Conservation (phyloP, 2,888 invertebrate genomes). For the Tridacna crocea region DNA sequence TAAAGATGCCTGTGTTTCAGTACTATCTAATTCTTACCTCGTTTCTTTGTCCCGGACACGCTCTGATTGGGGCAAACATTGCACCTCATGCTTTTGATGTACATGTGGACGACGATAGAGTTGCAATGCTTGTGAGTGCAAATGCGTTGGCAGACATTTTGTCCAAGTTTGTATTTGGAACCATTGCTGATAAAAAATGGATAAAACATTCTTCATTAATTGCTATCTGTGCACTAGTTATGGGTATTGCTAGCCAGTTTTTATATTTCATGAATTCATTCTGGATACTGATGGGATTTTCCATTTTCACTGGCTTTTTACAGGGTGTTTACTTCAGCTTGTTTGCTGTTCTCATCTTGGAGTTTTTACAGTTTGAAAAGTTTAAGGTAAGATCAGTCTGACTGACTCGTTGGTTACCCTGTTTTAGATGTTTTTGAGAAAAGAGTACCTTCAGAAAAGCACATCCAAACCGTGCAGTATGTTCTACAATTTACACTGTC, state of each 20-base stretch:
- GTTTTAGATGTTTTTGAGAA: no score
- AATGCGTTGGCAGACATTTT: constrained; percentile 49
- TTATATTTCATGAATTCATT: constrained; percentile 33
- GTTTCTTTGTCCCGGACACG: constrained; percentile 31
- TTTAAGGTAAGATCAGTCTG: constrained; percentile 28
- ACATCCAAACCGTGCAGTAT: no score
- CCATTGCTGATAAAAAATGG: constrained; percentile 40
- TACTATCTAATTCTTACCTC: constrained; percentile 34
- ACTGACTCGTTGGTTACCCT: background rate
- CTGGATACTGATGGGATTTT: constrained; percentile 32
- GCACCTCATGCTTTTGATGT: constrained; percentile 59
- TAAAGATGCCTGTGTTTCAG: constrained; percentile 41
- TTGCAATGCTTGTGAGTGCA: constrained; percentile 50
- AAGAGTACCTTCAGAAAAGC: no score
- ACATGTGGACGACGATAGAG: constrained; percentile 40
- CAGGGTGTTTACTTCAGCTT: constrained; percentile 46
- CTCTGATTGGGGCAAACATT: constrained; percentile 42
- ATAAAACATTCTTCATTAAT: constrained; percentile 34
- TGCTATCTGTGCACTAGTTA: constrained; percentile 10
- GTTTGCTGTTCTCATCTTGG: constrained; percentile 40
- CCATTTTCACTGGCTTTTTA: constrained; percentile 28
- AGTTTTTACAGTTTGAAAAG: constrained; percentile 30
- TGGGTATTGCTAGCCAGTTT: constrained; percentile 38
- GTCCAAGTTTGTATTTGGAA: constrained; percentile 33
- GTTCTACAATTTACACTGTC: no score